Percentiles rank a stretch among this genome's conserved stretches.
These are phyloP conservation scores for Xanthorhoe designata DNA, from an alignment of 2,888 invertebrate genomes.

Conservation along the genomic window DNA sequence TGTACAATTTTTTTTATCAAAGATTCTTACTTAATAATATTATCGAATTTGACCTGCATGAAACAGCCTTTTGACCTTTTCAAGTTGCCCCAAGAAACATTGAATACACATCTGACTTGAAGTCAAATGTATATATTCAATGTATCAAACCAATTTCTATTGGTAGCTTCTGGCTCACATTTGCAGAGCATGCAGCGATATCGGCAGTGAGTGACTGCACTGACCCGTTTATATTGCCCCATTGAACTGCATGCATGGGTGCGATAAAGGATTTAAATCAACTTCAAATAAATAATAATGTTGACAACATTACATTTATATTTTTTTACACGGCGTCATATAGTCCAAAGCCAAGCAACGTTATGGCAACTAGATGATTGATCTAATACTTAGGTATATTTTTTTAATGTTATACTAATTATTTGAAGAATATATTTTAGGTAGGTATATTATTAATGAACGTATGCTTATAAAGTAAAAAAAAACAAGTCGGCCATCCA, in stretches of 20 bases:
- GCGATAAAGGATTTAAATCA: constrained; percentile 24
- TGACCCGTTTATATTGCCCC: constrained; percentile 23
- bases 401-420: no score
- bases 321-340: no score
- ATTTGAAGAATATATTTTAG: no score
- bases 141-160: constrained; percentile 9
- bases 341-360: no score
- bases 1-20: background rate
- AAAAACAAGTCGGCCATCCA: background rate
- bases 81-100: background rate
- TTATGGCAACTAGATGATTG: no score
- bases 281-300: constrained; percentile 7
- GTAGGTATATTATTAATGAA: no score
- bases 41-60: background rate
- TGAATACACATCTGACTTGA: no score
- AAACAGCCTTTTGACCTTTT: background rate
- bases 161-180: constrained; percentile 5
- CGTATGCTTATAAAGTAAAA: no score
- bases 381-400: no score
- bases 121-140: background rate
- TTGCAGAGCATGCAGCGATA: constrained; percentile 9
- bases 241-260: constrained; percentile 23
- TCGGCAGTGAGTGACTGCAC: constrained; percentile 19
- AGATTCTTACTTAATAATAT: background rate
- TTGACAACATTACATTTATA: background rate